phyloP scores from a whole-genome alignment of 2,113 vertebrate genomes.

The Atherinomorus stipes region DNA sequence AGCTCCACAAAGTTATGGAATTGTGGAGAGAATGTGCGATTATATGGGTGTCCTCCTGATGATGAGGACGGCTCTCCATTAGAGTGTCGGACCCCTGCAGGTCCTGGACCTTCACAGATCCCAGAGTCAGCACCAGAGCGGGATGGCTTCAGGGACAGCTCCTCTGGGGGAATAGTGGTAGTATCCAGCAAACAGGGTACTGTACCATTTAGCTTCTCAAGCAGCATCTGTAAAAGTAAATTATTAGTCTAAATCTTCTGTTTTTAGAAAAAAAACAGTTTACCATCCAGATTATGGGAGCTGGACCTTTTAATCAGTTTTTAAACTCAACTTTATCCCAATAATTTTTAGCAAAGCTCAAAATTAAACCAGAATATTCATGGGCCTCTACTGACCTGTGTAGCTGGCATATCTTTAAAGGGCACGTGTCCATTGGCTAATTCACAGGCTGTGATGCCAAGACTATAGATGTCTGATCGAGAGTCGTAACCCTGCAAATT shows the following conservation, averaged over 20 bases:
- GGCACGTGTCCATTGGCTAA: constrained; percentile 98
- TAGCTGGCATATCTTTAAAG: constrained; percentile 98
- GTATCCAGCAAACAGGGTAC: constrained; percentile 96
- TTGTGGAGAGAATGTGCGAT: constrained; percentile 91
- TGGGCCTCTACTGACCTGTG: constrained; percentile 83
- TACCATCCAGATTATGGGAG: background rate
- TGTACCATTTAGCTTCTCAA: constrained; percentile 97
- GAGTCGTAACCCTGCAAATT: constrained; percentile 97
- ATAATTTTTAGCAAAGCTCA: background rate
- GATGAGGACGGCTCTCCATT: constrained; percentile 88
- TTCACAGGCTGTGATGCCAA: constrained; percentile 98
- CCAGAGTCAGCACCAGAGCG: constrained; percentile 89
- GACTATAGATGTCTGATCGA: constrained; percentile 97
- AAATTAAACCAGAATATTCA: background rate
- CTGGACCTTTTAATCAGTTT: background rate
- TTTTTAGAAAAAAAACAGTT: background rate
- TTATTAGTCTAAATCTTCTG: background rate
- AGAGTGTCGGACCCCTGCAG: constrained; percentile 82
- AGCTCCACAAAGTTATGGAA: constrained; percentile 96
- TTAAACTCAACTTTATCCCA: rapidly evolving
- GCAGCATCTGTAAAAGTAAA: constrained; percentile 87
- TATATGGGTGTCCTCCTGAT: constrained; percentile 89
- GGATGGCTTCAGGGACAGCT: constrained; percentile 91
- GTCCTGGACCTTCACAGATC: constrained; percentile 85
- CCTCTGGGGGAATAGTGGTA: constrained; percentile 94